Percentiles rank a stretch among this genome's conserved stretches.
Conservation (phyloP, 1,140 invertebrate species). For the Oryctes rhinoceros region DNA sequence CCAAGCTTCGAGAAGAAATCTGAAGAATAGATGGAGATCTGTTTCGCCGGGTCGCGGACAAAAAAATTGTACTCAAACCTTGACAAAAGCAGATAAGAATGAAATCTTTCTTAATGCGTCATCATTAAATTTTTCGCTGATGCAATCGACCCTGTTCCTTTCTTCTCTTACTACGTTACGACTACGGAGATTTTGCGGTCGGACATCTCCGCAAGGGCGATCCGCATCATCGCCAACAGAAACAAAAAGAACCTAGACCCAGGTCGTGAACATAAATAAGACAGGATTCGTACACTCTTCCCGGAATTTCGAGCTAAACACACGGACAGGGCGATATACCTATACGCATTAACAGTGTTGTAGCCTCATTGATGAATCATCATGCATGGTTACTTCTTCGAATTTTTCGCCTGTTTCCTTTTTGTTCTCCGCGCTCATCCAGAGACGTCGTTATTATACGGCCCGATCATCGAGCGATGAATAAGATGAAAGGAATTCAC, state of each 20-base stretch:
- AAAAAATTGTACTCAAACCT: too few species aligned
- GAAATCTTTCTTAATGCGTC: too few species aligned
- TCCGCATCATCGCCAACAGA: neutral
- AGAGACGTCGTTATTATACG: neutral
- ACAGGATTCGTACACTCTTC: neutral
- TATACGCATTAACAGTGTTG: neutral
- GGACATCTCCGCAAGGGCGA: neutral
- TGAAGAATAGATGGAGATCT: too few species aligned
- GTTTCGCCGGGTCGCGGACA: too few species aligned
- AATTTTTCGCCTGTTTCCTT: slow-evolving; percentile 16
- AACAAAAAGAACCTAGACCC: slow-evolving; percentile 20
- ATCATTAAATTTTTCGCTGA: neutral
- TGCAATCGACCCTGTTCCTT: neutral
- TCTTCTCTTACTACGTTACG: neutral
- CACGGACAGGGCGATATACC: neutral
- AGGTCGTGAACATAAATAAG: slow-evolving; percentile 17
- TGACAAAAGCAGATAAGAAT: too few species aligned
- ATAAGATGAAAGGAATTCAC: slow-evolving; percentile 26
- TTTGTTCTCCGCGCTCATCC: neutral
- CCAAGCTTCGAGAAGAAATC: too few species aligned
- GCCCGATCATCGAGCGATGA: neutral
- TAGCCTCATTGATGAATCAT: slow-evolving; percentile 33
- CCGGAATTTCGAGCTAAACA: neutral
- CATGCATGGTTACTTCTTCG: slow-evolving; percentile 18
- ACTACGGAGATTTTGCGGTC: neutral